Conservation (phyloP, 2,888 invertebrate genomes). For the Epirrhoe alternata region DNA sequence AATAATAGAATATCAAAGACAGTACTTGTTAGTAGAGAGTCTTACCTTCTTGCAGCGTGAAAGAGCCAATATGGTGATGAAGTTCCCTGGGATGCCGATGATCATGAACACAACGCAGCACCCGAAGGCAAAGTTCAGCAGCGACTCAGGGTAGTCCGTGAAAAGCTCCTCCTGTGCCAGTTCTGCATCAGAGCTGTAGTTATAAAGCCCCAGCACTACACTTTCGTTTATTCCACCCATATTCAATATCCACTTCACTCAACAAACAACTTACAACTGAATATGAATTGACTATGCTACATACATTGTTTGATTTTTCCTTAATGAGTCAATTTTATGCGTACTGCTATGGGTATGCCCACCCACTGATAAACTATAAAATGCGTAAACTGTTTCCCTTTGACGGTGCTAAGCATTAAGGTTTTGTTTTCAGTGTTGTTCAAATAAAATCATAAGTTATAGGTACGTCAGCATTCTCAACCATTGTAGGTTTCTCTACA, state of each 20-base stretch:
- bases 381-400: slow-evolving; percentile 29
- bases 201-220: slow-evolving; percentile 51
- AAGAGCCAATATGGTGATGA: slow-evolving; percentile 91
- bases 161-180: slow-evolving; percentile 83
- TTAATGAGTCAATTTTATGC: slow-evolving; percentile 69
- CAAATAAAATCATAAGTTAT: background rate
- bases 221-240: slow-evolving; percentile 43
- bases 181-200: slow-evolving; percentile 58
- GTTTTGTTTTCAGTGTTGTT: slow-evolving; percentile 15
- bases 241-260: slow-evolving; percentile 45
- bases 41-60: slow-evolving; percentile 90
- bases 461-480: background rate
- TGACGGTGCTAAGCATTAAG: slow-evolving; percentile 4
- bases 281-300: slow-evolving; percentile 53
- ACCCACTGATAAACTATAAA: slow-evolving; percentile 56
- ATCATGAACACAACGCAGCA: slow-evolving; percentile 90
- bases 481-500: background rate
- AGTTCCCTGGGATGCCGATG: slow-evolving; percentile 92
- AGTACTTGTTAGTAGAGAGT: slow-evolving; percentile 12
- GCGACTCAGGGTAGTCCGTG: slow-evolving; percentile 87
- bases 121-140: slow-evolving; percentile 88
- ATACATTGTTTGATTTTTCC: slow-evolving; percentile 64
- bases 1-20: too few species aligned
- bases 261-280: slow-evolving; percentile 64
- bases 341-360: slow-evolving; percentile 58